Percentiles rank a stretch among this genome's conserved stretches.
Conservation (phyloP, 2,888 invertebrate genomes). For the Agrilus biguttatus region DNA sequence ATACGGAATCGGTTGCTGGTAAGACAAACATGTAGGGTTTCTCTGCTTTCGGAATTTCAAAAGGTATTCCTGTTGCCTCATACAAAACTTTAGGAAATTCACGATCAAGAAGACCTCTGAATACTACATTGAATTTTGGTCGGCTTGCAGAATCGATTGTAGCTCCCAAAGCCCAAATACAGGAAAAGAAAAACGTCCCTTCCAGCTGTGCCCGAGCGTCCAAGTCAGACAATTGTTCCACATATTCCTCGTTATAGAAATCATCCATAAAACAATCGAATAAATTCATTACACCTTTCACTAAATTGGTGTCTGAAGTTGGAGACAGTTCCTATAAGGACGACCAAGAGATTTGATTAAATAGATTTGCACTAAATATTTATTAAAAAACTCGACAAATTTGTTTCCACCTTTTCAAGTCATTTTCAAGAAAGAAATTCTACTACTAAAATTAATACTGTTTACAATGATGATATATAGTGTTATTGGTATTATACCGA, state of each 20-base stretch:
- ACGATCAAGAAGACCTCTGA: constrained; percentile 69
- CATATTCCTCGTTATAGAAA: constrained; percentile 61
- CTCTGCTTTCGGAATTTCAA: constrained; percentile 42
- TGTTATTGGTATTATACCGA: no score
- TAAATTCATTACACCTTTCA: constrained; percentile 67
- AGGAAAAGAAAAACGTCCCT: constrained; percentile 84
- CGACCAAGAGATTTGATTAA: no score
- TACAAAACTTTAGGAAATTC: constrained; percentile 57
- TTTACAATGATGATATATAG: no score
- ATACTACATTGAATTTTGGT: constrained; percentile 60
- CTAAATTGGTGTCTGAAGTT: constrained; percentile 71
- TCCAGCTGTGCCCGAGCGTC: constrained; percentile 78
- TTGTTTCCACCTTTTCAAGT: no score
- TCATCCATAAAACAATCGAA: constrained; percentile 84
- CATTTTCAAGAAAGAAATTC: no score
- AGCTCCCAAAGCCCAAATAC: constrained; percentile 86
- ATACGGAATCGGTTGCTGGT: constrained; percentile 71
- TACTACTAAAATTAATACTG: no score
- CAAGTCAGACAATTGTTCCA: constrained; percentile 56
- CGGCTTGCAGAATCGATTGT: constrained; percentile 60
- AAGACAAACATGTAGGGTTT: constrained; percentile 75
- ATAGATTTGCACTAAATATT: no score
- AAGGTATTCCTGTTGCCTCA: constrained; percentile 39
- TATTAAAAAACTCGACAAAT: no score
- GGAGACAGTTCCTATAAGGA: constrained; percentile 64